Conservation (phyloP, 2,113 vertebrate species). For the Hippolais icterina region DNA sequence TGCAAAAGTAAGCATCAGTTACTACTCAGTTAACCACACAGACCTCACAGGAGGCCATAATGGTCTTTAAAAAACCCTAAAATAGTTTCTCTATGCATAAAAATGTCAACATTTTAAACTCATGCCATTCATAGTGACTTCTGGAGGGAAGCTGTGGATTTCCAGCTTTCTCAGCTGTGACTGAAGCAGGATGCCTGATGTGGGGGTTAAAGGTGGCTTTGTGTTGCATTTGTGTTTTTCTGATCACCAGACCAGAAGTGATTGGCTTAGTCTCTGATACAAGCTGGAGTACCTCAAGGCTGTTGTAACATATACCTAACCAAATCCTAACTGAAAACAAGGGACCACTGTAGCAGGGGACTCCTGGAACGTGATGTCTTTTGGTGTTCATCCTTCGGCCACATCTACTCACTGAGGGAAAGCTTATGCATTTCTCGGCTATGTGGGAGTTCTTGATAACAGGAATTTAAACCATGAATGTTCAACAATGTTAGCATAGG, state of each 20-base stretch:
- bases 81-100: not conserved
- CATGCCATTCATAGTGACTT: not conserved
- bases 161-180: not conserved
- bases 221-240: not conserved
- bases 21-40: not conserved
- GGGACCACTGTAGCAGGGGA: not conserved
- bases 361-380: not conserved
- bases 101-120: not conserved
- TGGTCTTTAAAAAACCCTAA: not conserved
- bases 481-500: not conserved
- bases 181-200: not conserved
- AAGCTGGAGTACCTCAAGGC: not conserved
- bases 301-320: not conserved
- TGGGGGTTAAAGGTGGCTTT: not conserved
- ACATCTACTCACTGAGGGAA: not conserved
- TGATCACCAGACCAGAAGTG: slow-evolving; percentile 29
- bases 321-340: not conserved
- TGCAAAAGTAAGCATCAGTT: not conserved
- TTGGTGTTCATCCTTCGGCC: rapidly evolving
- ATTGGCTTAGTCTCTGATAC: not conserved
- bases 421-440: not conserved
- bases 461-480: not conserved
- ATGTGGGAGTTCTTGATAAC: not conserved
- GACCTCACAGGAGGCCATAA: not conserved
- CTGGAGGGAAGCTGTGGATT: not conserved